A percentile compares a stretch with the other conserved stretches of the same genome.
Conservation (phyloP, 2,888 invertebrate species). For the Aphelenchoides bicaudatus region DNA sequence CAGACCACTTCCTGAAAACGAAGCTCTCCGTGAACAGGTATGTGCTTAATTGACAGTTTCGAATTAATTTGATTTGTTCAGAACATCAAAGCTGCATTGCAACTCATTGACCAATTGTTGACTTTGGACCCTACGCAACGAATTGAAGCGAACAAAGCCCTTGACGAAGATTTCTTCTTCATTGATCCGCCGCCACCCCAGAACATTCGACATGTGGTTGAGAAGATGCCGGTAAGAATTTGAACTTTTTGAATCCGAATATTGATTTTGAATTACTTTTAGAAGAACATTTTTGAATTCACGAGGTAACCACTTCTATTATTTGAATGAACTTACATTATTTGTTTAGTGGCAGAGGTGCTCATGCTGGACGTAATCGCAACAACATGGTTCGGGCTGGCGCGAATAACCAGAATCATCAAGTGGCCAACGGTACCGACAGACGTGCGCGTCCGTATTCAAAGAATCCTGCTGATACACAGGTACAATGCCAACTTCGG, state of each 20-base stretch:
- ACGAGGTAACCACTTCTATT: too few species aligned
- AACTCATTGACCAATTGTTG: conserved; percentile 83
- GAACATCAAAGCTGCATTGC: conserved; percentile 69
- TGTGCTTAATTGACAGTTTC: too few species aligned
- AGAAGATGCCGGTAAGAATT: conserved; percentile 15
- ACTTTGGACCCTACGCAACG: conserved; percentile 85
- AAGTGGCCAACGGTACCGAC: too few species aligned
- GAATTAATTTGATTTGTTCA: neutral
- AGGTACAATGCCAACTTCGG: too few species aligned
- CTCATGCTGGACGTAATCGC: conserved; percentile 46
- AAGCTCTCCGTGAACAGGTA: too few species aligned
- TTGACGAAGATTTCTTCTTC: conserved; percentile 98
- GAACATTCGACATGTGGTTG: conserved; percentile 55
- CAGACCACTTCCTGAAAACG: too few species aligned
- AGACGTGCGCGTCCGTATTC: too few species aligned
- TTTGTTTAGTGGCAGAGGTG: conserved; percentile 53
- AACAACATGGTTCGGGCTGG: conserved; percentile 16
- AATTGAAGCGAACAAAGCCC: conserved; percentile 75
- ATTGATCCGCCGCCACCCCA: conserved; percentile 83
- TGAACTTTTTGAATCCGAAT: conserved; percentile 17
- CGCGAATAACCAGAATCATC: neutral
- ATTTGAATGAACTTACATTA: too few species aligned
- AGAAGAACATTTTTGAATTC: conserved; percentile 51
- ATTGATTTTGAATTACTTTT: conserved; percentile 18
- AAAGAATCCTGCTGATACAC: too few species aligned